Evolutionary conservation across 1,140 invertebrate species (phyloP), one percentile per base, ranked within the genome.

Genomic region (Saccostrea cuccullata): DNA sequence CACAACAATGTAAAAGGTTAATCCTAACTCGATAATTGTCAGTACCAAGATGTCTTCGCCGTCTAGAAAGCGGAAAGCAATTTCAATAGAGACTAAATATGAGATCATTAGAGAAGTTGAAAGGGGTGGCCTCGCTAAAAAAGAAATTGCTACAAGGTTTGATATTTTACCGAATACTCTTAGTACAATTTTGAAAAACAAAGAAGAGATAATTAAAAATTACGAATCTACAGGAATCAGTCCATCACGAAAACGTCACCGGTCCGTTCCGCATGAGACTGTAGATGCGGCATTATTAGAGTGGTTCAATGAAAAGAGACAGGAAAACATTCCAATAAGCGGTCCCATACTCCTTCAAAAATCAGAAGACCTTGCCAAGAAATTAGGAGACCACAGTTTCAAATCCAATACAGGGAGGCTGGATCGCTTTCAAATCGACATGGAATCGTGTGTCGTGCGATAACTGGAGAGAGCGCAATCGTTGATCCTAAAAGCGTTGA

Each of bases 321-420:
- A 23, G 2, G 17, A 85, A 60, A 85, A 85, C 23, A 30, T 85
- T 17, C 84, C 56, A 15, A 15, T 85, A 11, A 64, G 84, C 30
- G 84, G 84, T 6, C 84, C 84, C 15, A 64, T 85, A 60, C 26
- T 85, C 9, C 23, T 64, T 15, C 30, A 26, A 60, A 85, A 85
- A 17, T 56, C 56, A 13, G 26, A 85, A 2, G 84, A 64, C 9
- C 47, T 85, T 23, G 84, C 84, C 12, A 58, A 58, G 15, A 85
- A 85, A 85, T 8, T 30, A 9, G 12, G 26, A 36, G 55, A 56
- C 17, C 9, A n/a, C 17, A 55, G 93, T 58, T 94, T 94, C 86
- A 91, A 90, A 26, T 89, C 91, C 47, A 91, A 90, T 26, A 89
- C 90, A 84, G 92, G 92, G 5, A 94, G 94, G 94, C 88, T 94